A percentile compares a stretch with the other conserved stretches of the same genome.
These are phyloP conservation scores for Lacanobia oleracea DNA, from an alignment of 2,888 invertebrate genomes.

Conservation along the genomic window DNA sequence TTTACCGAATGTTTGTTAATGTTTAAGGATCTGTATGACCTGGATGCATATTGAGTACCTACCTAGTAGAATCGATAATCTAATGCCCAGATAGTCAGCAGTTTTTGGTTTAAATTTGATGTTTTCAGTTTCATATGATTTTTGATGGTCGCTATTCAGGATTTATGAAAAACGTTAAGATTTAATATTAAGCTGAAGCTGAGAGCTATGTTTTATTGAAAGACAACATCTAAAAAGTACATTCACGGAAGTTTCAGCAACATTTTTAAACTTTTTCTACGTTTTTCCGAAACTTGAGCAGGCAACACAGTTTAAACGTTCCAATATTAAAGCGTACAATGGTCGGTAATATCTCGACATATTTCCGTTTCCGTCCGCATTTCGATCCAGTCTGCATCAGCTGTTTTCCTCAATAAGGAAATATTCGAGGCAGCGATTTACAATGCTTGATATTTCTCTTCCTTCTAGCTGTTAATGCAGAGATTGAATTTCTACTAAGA, in stretches of 20 bases:
- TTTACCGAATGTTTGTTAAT: too few relatives aligned
- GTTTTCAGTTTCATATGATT: too few relatives aligned
- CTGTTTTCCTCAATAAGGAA: constrained; percentile 64
- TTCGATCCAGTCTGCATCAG: constrained; percentile 61
- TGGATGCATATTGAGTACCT: too few relatives aligned
- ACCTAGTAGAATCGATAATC: too few relatives aligned
- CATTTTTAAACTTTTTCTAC: neutral
- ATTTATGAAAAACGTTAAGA: too few relatives aligned
- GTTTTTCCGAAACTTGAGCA: neutral
- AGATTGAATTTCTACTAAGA: constrained; percentile 44
- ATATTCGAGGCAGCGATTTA: constrained; percentile 46
- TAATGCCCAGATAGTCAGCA: too few relatives aligned
- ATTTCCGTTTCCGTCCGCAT: constrained; percentile 55
- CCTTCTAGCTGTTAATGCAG: constrained; percentile 30
- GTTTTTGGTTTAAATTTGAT: too few relatives aligned
- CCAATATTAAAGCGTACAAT: constrained; percentile 50
- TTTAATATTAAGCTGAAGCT: too few relatives aligned
- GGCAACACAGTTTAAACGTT: constrained; percentile 26
- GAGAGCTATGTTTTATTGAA: too few relatives aligned
- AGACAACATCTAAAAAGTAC: too few relatives aligned
- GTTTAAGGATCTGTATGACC: too few relatives aligned
- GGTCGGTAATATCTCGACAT: constrained; percentile 29
- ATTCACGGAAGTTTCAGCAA: neutral
- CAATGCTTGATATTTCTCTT: constrained; percentile 56
- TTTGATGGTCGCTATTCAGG: too few relatives aligned